Conservation (phyloP, 2,797 vertebrate genomes). For the Anableps anableps region DNA sequence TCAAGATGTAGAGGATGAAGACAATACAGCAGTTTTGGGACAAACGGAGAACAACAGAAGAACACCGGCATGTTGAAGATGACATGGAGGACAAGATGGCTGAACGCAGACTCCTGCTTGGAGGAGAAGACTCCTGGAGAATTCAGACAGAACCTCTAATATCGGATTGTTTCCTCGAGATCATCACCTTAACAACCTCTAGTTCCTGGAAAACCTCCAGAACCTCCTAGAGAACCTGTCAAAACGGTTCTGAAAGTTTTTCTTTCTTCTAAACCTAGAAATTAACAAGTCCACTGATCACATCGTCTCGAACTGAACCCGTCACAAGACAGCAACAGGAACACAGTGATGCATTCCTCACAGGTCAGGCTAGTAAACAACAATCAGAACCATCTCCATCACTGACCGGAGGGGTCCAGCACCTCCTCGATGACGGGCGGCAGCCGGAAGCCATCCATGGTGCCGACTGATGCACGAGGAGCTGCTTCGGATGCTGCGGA, state of each 20-base stretch:
- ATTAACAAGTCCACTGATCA: no score
- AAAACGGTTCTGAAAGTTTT: background rate
- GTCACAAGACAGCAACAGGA: background rate
- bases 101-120: no score
- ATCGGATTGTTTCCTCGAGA: no score
- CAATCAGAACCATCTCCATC: background rate
- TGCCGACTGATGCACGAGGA: slow-evolving; percentile 19
- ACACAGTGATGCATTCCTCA: background rate
- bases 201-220: background rate
- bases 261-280: no score
- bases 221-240: background rate
- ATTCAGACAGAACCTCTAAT: background rate
- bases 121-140: background rate
- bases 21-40: background rate
- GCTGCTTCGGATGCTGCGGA: slow-evolving; percentile 32
- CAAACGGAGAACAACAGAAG: background rate
- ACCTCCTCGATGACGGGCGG: slow-evolving; percentile 84
- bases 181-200: no score
- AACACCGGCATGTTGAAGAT: background rate
- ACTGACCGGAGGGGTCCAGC: slow-evolving; percentile 78
- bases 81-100: background rate
- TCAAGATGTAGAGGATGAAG: background rate
- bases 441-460: slow-evolving; percentile 82
- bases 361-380: background rate
- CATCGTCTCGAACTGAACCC: background rate